Evolutionary conservation across 2,797 vertebrate species (phyloP), one percentile per base, ranked within the genome.

Genomic region (Chiroxiphia lanceolata): DNA sequence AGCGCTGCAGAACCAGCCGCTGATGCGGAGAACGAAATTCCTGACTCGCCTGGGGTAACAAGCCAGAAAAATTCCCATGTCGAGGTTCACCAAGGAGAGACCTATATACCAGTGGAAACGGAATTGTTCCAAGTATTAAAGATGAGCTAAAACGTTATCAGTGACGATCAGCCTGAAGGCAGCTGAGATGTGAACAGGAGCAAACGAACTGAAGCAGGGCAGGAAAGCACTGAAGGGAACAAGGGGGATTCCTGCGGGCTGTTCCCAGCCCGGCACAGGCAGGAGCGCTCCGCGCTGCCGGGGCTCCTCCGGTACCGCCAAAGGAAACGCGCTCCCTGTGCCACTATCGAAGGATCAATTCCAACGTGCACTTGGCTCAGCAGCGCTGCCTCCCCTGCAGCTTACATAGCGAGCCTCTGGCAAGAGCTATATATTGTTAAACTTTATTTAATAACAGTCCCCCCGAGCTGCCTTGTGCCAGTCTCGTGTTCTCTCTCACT

Each of bases 391-490:
- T 69, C 60, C 72, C 47, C 44, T 7, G 60, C 64, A 69, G 82
- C 60, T 60, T 13, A 0, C 2, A 5, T 0, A 11, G 68, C 23
- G 29, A 63, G 14, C 56, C 15, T 33, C 70, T 5, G 67, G 53
- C 81, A 4, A 47, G 45, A 29, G 31, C 34, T 13, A 1, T 5
- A 1, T 10, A 1, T 3, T 7, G 60, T 16, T 65, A 16, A 92
- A 93, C 89, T 94, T 94, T 12, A 15, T 16, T 47, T 13, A 48
- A 3, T 6, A 59, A 3, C 8, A n/a, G 29, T 12, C 44, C 11
- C 14, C 63, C 31, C n/a, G 3, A 33, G 68, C 75, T 54, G 86
- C 92, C 59, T 33, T 18, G 26, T 68, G 90, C 79, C 42, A 3
- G 29, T 33, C 67, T 18, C 79, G 23, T 2, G 36, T 5, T 70